Base-by-base conservation (phyloP, 2,797 vertebrate genomes). In the Gymnothorax javanicus region DNA sequence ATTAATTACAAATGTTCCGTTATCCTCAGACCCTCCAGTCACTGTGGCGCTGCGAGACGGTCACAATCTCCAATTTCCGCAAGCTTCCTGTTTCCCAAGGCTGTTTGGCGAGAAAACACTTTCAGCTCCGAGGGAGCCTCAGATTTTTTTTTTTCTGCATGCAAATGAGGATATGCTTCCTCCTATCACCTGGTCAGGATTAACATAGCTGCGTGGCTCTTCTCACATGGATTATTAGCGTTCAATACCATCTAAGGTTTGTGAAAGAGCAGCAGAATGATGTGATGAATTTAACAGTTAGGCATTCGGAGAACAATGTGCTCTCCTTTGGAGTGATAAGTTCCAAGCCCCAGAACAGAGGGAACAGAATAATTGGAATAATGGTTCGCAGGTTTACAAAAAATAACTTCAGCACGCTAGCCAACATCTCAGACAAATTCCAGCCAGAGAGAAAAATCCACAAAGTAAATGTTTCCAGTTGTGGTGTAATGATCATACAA, bases 361-460 rank as follows among this genome's bases (percentile, higher is more conserved):
- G 86, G 67, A 83, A 59, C 69, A 56, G 50, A 50, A 86, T 84
- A 87, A 88, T 89, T 90, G 87, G 0, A 88, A 88, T 89, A 90
- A 91, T 89, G 85, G 84, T 87, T 89, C 52, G 69, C 91, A 92
- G 88, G 83, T 87, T 90, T 85, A 17, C 33, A 27, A 88, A 89
- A 88, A 59, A 81, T 20, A n/a, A 67, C 25, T 67, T 56, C 23
- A 52, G 7, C 9, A 4, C 20, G 0, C 27, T 7, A 23, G 52
- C 54, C 50, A 56, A 77, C 4, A 77, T 77, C 33, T 52, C 75
- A 54, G 56, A 81, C 52, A 81, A 56, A 81, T 81, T 52, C 52
- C 77, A 11, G 77, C 77, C 33, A 43, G 33, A n/a, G 77, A 54
- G n/a, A 17, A 81, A 81, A 81, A 23, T 54, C 52, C 77, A n/a